These are phyloP conservation scores for Scomber japonicus DNA, from an alignment of 2,113 vertebrate genomes.

Conservation along the genomic window DNA sequence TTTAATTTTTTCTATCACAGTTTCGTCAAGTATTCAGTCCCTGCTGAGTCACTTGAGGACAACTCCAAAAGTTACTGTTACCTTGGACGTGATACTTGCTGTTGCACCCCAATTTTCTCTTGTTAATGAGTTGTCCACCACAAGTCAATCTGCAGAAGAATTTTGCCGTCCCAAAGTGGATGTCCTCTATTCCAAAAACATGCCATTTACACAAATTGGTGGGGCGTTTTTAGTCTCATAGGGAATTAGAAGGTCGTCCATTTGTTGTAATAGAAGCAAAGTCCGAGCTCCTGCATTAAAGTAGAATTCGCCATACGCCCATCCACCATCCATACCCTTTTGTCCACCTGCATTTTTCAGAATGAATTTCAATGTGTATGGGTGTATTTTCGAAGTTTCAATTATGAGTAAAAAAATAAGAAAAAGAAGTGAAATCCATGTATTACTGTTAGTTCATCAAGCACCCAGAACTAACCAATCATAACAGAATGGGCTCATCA, in stretches of 20 bases:
- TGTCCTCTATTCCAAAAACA: neutral
- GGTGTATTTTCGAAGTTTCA: no score
- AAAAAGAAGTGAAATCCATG: no score
- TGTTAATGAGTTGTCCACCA: constrained; percentile 27
- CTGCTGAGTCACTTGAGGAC: constrained; percentile 26
- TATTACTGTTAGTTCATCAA: no score
- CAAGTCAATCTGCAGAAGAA: constrained; percentile 40
- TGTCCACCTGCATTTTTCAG: no score
- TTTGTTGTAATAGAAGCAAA: neutral
- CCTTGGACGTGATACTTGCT: constrained; percentile 30
- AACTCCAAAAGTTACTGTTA: constrained; percentile 38
- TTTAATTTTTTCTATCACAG: constrained; percentile 11
- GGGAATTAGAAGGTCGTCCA: neutral
- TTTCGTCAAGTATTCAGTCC: constrained; percentile 46
- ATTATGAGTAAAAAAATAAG: no score
- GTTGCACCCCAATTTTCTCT: constrained; percentile 3
- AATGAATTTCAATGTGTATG: no score
- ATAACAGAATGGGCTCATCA: no score
- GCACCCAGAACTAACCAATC: no score
- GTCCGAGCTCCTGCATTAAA: no score
- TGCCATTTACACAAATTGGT: constrained; percentile 8
- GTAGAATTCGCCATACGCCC: no score
- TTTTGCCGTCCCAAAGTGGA: constrained; percentile 23
- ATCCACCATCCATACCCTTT: no score
- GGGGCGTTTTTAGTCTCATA: neutral